Evolutionary conservation across 2,888 invertebrate species (phyloP).

Genomic region (Drosophila subsilvestris): DNA sequence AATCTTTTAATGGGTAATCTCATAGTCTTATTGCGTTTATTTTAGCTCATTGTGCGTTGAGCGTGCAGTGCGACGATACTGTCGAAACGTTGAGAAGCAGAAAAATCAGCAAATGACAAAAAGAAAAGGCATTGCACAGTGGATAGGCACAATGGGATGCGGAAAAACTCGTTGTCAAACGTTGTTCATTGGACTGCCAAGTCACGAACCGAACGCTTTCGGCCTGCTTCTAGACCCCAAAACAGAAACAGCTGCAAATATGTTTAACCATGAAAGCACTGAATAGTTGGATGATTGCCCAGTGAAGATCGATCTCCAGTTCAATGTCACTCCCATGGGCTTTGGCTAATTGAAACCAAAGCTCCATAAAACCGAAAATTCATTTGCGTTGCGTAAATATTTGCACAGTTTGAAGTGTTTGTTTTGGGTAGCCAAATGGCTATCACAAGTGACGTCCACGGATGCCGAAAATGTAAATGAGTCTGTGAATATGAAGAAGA

Average conservation of each 20-base stretch:
- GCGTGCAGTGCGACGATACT: constrained; percentile 8
- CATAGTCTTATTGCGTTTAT: constrained; percentile 1
- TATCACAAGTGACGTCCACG: constrained; percentile 62
- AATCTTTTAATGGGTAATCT: neutral
- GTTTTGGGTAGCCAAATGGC: constrained; percentile 30
- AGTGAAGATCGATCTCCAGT: constrained; percentile 6
- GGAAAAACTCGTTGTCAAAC: constrained; percentile 44
- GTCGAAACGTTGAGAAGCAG: neutral
- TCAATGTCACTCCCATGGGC: constrained; percentile 32
- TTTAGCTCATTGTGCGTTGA: constrained; percentile 17
- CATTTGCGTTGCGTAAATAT: constrained; percentile 50
- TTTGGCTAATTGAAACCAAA: constrained; percentile 42
- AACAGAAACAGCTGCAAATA: constrained; percentile 1
- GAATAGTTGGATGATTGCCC: neutral
- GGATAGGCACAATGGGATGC: constrained; percentile 3
- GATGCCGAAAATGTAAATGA: constrained; percentile 52
- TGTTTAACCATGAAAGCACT: neutral
- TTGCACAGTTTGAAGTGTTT: constrained; percentile 48
- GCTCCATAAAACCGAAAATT: constrained; percentile 9
- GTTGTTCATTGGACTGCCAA: constrained; percentile 28
- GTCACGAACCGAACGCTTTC: constrained; percentile 26
- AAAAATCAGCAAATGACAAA: constrained; percentile 2
- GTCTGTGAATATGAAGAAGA: constrained; percentile 3
- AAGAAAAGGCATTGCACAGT: constrained; percentile 32
- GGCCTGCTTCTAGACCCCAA: neutral